Evolutionary conservation across 2,888 invertebrate genomes (phyloP).

Genomic region (Sminthurinus aureus): DNA sequence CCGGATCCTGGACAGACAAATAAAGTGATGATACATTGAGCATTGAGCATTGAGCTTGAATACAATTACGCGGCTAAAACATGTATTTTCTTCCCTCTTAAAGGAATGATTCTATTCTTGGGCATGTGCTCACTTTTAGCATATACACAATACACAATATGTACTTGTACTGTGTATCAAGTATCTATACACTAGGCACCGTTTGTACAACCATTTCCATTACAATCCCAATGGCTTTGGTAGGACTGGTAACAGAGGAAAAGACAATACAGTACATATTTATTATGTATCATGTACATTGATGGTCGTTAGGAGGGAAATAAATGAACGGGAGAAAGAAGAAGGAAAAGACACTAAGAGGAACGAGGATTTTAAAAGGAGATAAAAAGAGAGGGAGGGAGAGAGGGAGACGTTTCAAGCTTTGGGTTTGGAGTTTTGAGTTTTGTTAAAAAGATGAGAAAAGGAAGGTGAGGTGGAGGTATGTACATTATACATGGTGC

Average conservation of each 20-base stretch:
- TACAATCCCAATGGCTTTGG: not conserved
- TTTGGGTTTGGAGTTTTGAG: too few species aligned
- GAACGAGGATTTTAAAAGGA: not conserved
- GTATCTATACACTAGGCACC: too few species aligned
- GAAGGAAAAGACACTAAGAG: too few species aligned
- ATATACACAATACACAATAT: too few species aligned
- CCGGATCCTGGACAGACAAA: not conserved
- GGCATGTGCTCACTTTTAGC: not conserved
- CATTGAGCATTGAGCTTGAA: slow-evolving; percentile 28
- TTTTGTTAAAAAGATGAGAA: too few species aligned
- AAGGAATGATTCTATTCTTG: not conserved
- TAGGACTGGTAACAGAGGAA: not conserved
- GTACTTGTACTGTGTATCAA: too few species aligned
- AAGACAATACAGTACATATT: not conserved
- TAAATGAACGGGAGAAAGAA: too few species aligned
- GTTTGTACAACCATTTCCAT: too few species aligned
- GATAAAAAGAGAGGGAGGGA: not conserved
- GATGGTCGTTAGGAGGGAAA: not conserved
- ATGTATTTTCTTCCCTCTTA: too few species aligned
- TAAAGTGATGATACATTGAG: slow-evolving; percentile 28
- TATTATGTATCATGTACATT: not conserved
- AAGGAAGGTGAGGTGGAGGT: too few species aligned
- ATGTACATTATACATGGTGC: too few species aligned
- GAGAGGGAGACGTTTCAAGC: too few species aligned
- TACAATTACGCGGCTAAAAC: not conserved